A percentile compares a stretch with the other conserved stretches of the same genome.
Conservation (phyloP, 2,888 invertebrate genomes). For the Tryphoninae sp. region DNA sequence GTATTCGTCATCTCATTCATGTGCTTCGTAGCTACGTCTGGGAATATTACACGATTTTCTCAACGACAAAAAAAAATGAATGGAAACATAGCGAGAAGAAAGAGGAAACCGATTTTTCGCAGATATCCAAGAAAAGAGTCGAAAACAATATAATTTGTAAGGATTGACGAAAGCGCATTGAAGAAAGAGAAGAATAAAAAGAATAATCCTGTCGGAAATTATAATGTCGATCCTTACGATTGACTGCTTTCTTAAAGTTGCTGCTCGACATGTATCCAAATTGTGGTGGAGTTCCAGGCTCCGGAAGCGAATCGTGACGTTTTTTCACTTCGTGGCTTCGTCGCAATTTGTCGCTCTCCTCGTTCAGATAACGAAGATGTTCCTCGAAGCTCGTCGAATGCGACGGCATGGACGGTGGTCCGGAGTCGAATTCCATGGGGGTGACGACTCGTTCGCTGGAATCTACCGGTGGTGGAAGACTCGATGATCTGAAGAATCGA, state of each 20-base stretch:
- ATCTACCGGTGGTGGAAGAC: constrained; percentile 79
- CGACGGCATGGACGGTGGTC: constrained; percentile 81
- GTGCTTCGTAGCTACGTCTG: constrained; percentile 85
- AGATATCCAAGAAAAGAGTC: constrained; percentile 4
- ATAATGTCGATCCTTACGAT: constrained; percentile 74
- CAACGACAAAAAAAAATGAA: constrained; percentile 37
- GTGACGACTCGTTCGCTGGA: constrained; percentile 82
- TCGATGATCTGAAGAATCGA: constrained; percentile 81
- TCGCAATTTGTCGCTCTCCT: constrained; percentile 76
- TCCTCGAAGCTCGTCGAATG: constrained; percentile 68
- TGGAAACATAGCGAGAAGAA: constrained; percentile 6
- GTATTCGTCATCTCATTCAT: constrained; percentile 86
- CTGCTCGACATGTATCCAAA: constrained; percentile 82
- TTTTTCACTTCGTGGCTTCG: constrained; percentile 67
- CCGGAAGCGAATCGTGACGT: constrained; percentile 57
- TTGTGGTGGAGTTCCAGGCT: constrained; percentile 82
- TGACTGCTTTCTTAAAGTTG: constrained; percentile 76
- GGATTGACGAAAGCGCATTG: not conserved
- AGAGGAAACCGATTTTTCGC: too few species aligned
- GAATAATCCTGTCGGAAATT: not conserved
- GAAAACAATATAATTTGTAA: not conserved
- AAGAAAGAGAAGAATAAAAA: constrained; percentile 44
- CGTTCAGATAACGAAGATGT: constrained; percentile 67
- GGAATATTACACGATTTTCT: constrained; percentile 42
- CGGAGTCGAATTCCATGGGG: constrained; percentile 85